Conservation (phyloP, 2,797 vertebrate genomes). For the Sebastolobus altivelis region DNA sequence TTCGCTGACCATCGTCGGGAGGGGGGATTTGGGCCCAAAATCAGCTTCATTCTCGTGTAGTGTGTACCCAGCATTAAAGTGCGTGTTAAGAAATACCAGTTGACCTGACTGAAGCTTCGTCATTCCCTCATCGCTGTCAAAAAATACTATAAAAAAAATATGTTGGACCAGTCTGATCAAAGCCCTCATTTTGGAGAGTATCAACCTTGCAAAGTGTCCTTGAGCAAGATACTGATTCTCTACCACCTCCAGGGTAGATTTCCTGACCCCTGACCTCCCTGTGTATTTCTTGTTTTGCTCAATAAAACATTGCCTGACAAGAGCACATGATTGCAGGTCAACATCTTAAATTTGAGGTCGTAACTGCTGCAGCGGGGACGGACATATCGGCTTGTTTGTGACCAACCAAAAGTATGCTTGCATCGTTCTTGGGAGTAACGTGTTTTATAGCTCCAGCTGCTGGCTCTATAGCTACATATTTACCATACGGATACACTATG, state of each 20-base stretch:
- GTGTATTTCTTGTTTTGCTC: constrained; percentile 2
- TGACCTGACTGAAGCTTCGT: neutral
- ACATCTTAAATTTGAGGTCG: neutral
- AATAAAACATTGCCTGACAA: constrained; percentile 10
- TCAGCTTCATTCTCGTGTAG: too few relatives aligned
- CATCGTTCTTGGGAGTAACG: neutral
- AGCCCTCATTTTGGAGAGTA: neutral
- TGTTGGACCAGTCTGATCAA: neutral
- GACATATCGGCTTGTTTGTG: neutral
- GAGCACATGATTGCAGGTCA: neutral
- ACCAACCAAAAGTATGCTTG: neutral
- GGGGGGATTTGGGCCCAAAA: too few relatives aligned
- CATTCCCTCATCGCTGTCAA: neutral
- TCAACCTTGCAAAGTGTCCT: neutral
- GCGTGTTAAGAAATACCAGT: neutral
- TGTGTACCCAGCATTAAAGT: neutral
- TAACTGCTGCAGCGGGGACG: neutral
- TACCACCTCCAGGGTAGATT: neutral
- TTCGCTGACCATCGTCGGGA: too few relatives aligned
- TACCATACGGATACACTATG: neutral
- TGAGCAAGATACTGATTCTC: neutral
- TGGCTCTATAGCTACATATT: neutral
- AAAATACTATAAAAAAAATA: neutral
- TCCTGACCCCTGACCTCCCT: neutral
- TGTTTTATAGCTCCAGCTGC: neutral